A percentile compares a stretch with the other conserved stretches of the same genome.
phyloP scores from a whole-genome alignment of 23 tunicate genomes.

The Phallusia fumigata region DNA sequence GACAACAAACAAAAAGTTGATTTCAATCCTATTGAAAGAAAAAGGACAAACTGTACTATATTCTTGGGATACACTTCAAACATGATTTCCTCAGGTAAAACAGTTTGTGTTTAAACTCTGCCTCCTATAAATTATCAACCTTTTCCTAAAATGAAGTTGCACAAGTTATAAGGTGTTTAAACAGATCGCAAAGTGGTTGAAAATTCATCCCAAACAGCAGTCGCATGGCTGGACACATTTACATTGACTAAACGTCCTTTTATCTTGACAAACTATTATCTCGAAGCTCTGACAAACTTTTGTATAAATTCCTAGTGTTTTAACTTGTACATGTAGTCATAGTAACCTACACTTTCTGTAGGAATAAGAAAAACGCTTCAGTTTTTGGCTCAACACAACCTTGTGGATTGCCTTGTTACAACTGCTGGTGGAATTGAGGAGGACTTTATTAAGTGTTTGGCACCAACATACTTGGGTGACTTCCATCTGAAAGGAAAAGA shows the following conservation, averaged over 20 bases:
- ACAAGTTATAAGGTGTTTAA: no score
- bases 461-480: slow-evolving; percentile 91
- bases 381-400: slow-evolving; percentile 83
- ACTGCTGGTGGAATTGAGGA: slow-evolving; percentile 97
- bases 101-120: no score
- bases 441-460: slow-evolving; percentile 92
- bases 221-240: no score
- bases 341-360: background rate
- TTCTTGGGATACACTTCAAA: slow-evolving; percentile 94
- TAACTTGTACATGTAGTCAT: no score
- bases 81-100: slow-evolving; percentile 76
- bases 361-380: slow-evolving; percentile 72
- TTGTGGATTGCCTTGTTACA: slow-evolving; percentile 83
- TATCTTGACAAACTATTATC: no score
- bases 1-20: slow-evolving; percentile 48
- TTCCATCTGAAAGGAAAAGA: slow-evolving; percentile 71
- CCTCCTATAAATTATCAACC: no score
- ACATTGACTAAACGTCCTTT: no score
- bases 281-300: no score
- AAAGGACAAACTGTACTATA: slow-evolving; percentile 74
- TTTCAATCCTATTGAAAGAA: slow-evolving; percentile 69
- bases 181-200: no score
- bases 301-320: no score
- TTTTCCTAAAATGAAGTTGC: no score
- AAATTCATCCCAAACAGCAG: no score